Percentiles rank a stretch among this genome's conserved stretches.
phyloP scores from a whole-genome alignment of 2,797 vertebrate genomes.

The Sphenopsis melanotis region DNA sequence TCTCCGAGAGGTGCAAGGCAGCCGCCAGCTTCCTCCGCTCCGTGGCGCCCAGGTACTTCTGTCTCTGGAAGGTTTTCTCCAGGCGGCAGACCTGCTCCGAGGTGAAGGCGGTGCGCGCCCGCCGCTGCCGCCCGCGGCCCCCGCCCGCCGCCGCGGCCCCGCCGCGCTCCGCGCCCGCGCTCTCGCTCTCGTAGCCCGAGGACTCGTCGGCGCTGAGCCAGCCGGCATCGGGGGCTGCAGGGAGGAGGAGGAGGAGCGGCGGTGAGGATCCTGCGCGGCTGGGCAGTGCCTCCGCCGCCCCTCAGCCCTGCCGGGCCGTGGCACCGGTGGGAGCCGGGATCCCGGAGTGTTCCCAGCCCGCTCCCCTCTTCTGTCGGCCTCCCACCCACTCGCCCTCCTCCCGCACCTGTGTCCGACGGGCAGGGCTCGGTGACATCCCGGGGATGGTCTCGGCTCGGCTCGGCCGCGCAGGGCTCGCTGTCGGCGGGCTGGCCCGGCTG shows the following conservation, averaged over 20 bases:
- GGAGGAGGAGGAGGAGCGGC: background rate
- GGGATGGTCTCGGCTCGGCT: background rate
- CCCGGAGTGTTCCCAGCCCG: accelerated
- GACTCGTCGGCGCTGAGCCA: constrained; percentile 30
- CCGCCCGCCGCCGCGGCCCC: background rate
- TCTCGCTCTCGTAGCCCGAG: constrained; percentile 56
- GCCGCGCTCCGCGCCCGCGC: background rate
- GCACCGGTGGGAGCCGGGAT: background rate
- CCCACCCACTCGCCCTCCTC: background rate
- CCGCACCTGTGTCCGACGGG: background rate
- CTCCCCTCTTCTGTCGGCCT: too few relatives aligned
- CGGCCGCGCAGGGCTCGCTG: background rate
- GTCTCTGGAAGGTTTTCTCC: constrained; percentile 76
- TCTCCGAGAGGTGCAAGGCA: constrained; percentile 76
- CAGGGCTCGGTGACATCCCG: background rate
- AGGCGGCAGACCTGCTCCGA: constrained; percentile 71
- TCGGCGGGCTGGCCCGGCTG: background rate
- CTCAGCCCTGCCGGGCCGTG: background rate
- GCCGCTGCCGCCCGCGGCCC: constrained; percentile 24
- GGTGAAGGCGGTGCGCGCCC: constrained; percentile 79
- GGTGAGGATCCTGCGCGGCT: background rate
- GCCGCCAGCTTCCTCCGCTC: constrained; percentile 74
- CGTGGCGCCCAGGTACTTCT: constrained; percentile 72
- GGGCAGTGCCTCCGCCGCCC: background rate
- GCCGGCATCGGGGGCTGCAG: background rate